Evolutionary conservation across 2,888 invertebrate genomes (phyloP).

Genomic region (Plebejus anna): DNA sequence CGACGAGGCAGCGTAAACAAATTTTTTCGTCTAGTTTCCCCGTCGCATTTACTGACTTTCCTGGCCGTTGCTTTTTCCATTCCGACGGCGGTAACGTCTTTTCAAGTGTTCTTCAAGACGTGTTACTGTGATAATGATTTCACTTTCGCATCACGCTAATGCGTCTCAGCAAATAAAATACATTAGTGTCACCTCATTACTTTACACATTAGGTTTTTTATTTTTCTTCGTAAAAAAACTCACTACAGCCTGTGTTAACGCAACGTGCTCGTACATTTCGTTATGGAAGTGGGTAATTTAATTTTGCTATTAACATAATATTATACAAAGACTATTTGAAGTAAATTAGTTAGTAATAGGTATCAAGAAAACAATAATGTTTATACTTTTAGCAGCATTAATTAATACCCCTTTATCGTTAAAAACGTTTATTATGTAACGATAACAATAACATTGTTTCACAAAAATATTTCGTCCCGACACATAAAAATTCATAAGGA

Average conservation of each 20-base stretch:
- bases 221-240: background rate
- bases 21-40: slow-evolving; percentile 71
- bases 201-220: slow-evolving; percentile 14
- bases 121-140: slow-evolving; percentile 46
- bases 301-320: background rate
- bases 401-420: background rate
- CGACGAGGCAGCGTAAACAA: slow-evolving; percentile 57
- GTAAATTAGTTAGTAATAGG: no score
- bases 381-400: no score
- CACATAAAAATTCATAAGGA: slow-evolving; percentile 31
- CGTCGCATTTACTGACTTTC: slow-evolving; percentile 61
- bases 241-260: background rate
- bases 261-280: background rate
- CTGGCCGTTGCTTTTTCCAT: slow-evolving; percentile 58
- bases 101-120: slow-evolving; percentile 52
- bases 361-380: no score
- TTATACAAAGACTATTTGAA: background rate
- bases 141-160: slow-evolving; percentile 32
- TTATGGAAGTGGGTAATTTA: background rate
- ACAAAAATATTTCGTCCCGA: slow-evolving; percentile 29
- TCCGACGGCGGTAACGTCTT: slow-evolving; percentile 66
- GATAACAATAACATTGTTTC: background rate
- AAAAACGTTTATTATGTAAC: background rate
- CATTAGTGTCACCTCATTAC: slow-evolving; percentile 22
- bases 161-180: slow-evolving; percentile 23